phyloP scores from a whole-genome alignment of 1,140 invertebrate species.

The Parasteatoda tepidariorum region DNA sequence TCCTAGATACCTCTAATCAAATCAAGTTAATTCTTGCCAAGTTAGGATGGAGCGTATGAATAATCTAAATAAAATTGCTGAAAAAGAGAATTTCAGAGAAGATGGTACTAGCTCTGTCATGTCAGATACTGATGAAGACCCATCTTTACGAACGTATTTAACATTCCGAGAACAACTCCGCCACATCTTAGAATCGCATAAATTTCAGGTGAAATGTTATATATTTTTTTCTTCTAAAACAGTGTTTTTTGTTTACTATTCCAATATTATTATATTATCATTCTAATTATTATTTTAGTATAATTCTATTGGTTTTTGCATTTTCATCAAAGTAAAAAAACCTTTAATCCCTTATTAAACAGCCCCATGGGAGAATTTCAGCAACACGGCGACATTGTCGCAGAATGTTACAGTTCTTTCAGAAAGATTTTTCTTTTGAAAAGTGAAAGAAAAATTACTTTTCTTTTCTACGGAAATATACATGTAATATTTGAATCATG shows the following conservation, averaged over 20 bases:
- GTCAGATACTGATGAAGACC: slow-evolving; percentile 53
- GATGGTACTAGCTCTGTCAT: slow-evolving; percentile 32
- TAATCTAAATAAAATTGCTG: slow-evolving; percentile 9
- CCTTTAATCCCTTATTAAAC: too few relatives aligned
- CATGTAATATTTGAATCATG: too few relatives aligned
- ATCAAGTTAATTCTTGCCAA: neutral
- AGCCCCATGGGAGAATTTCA: too few relatives aligned
- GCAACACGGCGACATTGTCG: too few relatives aligned
- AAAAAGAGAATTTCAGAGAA: slow-evolving; percentile 21
- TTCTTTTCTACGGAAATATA: too few relatives aligned
- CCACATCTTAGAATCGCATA: slow-evolving; percentile 47
- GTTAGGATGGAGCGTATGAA: slow-evolving; percentile 30
- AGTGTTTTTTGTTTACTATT: neutral
- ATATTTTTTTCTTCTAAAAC: neutral
- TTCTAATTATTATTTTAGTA: too few relatives aligned
- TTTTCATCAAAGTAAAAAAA: too few relatives aligned
- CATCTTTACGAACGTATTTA: slow-evolving; percentile 29
- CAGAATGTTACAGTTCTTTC: too few relatives aligned
- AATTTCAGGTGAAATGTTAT: slow-evolving; percentile 54
- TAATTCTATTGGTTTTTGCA: too few relatives aligned
- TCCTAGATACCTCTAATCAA: neutral
- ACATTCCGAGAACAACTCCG: slow-evolving; percentile 35
- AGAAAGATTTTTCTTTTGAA: too few relatives aligned
- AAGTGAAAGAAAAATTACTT: too few relatives aligned
- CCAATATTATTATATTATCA: too few relatives aligned